Percentiles rank a stretch among this genome's conserved stretches.
These are phyloP conservation scores for Pelusios castaneus DNA, from an alignment of 2,113 vertebrate genomes.

Conservation along the genomic window DNA sequence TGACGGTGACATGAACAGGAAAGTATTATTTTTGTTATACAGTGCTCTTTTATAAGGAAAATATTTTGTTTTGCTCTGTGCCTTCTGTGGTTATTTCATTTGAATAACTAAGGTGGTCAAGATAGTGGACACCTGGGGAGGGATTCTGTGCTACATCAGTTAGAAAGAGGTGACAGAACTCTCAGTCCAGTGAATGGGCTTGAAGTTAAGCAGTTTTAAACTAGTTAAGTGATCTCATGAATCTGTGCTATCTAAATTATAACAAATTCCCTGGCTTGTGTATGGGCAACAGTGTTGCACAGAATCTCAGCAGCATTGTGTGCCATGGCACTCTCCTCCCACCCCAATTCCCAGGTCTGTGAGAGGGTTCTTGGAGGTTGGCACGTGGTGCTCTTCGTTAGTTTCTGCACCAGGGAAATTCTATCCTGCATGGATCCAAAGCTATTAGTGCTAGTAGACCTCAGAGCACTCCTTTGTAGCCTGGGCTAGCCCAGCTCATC, in stretches of 20 bases:
- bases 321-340: neutral
- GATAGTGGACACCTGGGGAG: neutral
- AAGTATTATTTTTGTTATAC: neutral
- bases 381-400: neutral
- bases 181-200: neutral
- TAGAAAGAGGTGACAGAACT: neutral
- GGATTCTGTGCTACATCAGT: neutral
- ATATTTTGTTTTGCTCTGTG: neutral
- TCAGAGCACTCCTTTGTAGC: neutral
- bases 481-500: neutral
- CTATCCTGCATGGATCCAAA: neutral
- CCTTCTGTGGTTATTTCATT: accelerated
- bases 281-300: neutral
- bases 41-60: neutral
- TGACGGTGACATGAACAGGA: neutral
- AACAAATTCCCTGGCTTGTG: neutral
- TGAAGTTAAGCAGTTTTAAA: neutral
- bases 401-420: neutral
- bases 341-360: accelerated
- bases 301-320: neutral
- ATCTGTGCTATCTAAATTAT: neutral
- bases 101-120: neutral
- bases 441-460: neutral
- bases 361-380: neutral
- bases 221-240: neutral